Evolutionary conservation across 2,888 invertebrate species (phyloP).

Genomic region (Cataglyphis altisquamis): DNA sequence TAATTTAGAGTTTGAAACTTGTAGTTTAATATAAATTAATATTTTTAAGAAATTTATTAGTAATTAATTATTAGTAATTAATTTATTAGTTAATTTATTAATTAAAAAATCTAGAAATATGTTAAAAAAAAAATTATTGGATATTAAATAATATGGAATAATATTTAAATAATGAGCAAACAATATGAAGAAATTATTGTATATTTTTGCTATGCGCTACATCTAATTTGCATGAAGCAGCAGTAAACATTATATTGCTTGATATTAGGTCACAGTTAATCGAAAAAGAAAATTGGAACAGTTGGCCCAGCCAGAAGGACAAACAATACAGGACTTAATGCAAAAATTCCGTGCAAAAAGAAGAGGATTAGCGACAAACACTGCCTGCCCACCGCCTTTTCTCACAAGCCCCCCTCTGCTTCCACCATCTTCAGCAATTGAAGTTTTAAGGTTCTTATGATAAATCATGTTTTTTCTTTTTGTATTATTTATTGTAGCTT

Average conservation of each 20-base stretch:
- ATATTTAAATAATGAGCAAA: background rate
- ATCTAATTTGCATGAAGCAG: background rate
- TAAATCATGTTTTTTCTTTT: background rate
- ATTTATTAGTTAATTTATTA: background rate
- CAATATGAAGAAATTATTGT: background rate
- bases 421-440: slow-evolving; percentile 84
- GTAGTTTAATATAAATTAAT: background rate
- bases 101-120: background rate
- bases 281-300: slow-evolving; percentile 95
- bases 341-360: slow-evolving; percentile 84
- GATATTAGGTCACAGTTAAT: slow-evolving; percentile 91
- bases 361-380: slow-evolving; percentile 79
- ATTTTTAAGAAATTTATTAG: background rate
- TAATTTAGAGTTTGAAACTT: background rate
- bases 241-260: background rate
- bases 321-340: slow-evolving; percentile 91
- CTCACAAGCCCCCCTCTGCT: slow-evolving; percentile 82
- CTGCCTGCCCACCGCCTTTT: slow-evolving; percentile 84
- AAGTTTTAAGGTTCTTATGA: slow-evolving; percentile 82
- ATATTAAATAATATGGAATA: background rate
- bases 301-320: slow-evolving; percentile 92
- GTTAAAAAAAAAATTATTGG: background rate
- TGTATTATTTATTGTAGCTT: background rate
- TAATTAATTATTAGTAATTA: background rate
- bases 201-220: background rate